These are phyloP conservation scores for Temnothorax rugatulus DNA, from an alignment of 2,888 invertebrate genomes.

Conservation along the genomic window DNA sequence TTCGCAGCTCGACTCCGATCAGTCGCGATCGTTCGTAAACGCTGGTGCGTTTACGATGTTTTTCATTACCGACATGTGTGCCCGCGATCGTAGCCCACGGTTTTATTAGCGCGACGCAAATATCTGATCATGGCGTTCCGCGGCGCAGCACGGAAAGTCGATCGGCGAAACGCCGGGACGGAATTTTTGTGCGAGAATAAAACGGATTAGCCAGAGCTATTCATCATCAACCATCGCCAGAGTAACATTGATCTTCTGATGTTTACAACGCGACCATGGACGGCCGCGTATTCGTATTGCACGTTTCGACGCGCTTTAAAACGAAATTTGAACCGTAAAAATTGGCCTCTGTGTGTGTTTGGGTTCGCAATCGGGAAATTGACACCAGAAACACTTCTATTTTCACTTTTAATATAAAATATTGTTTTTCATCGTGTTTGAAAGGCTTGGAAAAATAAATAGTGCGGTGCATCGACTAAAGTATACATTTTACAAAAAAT, in stretches of 20 bases:
- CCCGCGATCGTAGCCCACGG: conserved; percentile 20
- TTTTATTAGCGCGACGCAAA: conserved; percentile 45
- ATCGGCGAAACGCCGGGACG: conserved; percentile 11
- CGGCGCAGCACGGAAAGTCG: conserved; percentile 3
- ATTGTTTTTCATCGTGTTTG: background rate
- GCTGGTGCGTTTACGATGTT: conserved; percentile 41
- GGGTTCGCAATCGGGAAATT: conserved; percentile 34
- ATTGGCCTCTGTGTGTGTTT: conserved; percentile 23
- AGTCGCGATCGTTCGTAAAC: conserved; percentile 18
- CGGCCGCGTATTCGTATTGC: conserved; percentile 22
- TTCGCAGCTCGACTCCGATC: conserved; percentile 33
- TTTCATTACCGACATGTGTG: conserved; percentile 36
- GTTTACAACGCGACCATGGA: conserved; percentile 42
- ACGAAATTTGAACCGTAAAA: conserved; percentile 22
- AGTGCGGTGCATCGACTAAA: background rate
- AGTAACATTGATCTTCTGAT: conserved; percentile 49
- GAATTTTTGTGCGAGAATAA: conserved; percentile 42
- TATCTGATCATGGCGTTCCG: conserved; percentile 32
- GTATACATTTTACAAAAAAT: background rate
- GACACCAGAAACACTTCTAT: conserved; percentile 43
- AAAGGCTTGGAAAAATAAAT: conserved; percentile 18
- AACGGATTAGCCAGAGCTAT: conserved; percentile 45
- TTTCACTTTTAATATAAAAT: conserved; percentile 34
- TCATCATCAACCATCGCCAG: conserved; percentile 36
- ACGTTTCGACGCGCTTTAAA: conserved; percentile 34